Evolutionary conservation across 2,888 invertebrate species (phyloP).

Genomic region (Agapetus fuscipes): DNA sequence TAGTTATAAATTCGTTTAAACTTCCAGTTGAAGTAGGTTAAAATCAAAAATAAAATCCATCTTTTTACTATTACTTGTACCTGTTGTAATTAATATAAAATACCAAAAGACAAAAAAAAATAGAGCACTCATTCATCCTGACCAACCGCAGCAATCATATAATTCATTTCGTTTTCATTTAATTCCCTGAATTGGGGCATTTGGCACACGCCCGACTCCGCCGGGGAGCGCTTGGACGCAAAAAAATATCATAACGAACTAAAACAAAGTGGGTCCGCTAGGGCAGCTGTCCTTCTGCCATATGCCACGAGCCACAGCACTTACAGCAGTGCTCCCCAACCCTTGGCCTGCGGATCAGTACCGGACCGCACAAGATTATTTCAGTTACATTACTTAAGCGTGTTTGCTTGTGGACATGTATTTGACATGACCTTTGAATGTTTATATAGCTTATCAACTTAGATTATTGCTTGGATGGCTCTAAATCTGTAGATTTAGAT

Average conservation of each 20-base stretch:
- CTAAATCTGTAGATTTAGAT: too few relatives aligned
- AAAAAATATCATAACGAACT: background rate
- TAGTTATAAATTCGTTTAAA: too few relatives aligned
- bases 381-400: background rate
- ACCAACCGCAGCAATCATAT: constrained; percentile 5
- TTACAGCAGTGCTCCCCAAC: too few relatives aligned
- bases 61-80: too few relatives aligned
- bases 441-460: too few relatives aligned
- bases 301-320: constrained; percentile 6
- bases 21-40: too few relatives aligned
- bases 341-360: too few relatives aligned
- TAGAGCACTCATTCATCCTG: background rate
- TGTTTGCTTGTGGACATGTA: background rate
- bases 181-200: constrained; percentile 16
- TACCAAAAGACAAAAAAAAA: too few relatives aligned
- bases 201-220: constrained; percentile 18
- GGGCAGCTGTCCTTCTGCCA: background rate
- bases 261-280: background rate
- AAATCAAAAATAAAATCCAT: too few relatives aligned
- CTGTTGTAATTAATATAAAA: too few relatives aligned
- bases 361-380: too few relatives aligned
- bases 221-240: constrained; percentile 5
- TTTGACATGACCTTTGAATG: background rate
- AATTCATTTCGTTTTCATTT: constrained; percentile 4
- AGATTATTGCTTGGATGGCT: too few relatives aligned